Conservation (phyloP, 2,888 invertebrate genomes). For the Cephus rjabovi region DNA sequence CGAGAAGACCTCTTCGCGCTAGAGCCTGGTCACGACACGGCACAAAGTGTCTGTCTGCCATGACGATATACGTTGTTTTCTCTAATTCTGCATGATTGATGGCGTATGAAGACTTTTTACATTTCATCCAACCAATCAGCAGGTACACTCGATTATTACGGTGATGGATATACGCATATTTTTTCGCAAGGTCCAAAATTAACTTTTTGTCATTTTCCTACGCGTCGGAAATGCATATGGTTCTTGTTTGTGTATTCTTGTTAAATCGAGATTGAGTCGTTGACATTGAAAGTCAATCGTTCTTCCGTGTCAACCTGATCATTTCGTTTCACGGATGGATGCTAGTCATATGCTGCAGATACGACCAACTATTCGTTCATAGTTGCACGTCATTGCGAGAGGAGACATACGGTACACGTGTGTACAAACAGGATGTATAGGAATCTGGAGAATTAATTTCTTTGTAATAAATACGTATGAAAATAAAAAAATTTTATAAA, state of each 20-base stretch:
- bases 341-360: not conserved
- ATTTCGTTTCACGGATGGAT: not conserved
- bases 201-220: not conserved
- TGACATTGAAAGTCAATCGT: not conserved
- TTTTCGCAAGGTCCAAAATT: not conserved
- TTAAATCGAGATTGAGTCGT: not conserved
- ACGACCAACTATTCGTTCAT: not conserved
- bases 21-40: slow-evolving; percentile 26
- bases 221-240: not conserved
- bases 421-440: not conserved
- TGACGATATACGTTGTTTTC: slow-evolving; percentile 33
- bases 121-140: slow-evolving; percentile 8
- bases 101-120: slow-evolving; percentile 53
- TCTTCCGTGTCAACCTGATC: not conserved
- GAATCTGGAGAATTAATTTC: not conserved
- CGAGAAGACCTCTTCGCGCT: slow-evolving; percentile 17
- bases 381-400: not conserved
- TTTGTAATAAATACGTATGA: not conserved
- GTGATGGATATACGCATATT: not conserved
- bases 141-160: not conserved
- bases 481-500: not conserved
- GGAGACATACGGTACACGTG: not conserved
- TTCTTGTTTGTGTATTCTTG: not conserved
- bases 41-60: not conserved
- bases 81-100: slow-evolving; percentile 59